A percentile compares a stretch with the other conserved stretches of the same genome.
These are phyloP conservation scores for Rhingia campestris DNA, from an alignment of 2,888 invertebrate species.

Conservation along the genomic window DNA sequence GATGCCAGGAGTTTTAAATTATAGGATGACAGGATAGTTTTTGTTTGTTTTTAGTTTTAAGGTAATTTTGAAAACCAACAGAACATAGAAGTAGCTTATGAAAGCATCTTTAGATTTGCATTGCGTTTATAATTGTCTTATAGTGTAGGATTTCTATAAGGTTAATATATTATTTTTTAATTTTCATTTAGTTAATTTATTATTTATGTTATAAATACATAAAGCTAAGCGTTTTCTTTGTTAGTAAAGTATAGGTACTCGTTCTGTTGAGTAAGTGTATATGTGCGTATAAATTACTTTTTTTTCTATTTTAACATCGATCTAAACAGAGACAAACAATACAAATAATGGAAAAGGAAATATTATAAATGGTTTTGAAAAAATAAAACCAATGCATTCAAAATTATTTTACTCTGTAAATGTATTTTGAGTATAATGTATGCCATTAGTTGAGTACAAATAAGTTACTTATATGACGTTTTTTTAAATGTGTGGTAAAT, in stretches of 20 bases:
- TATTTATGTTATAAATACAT: conserved; percentile 55
- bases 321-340: neutral
- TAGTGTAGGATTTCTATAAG: conserved; percentile 1
- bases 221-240: conserved; percentile 66
- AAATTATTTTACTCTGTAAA: too few relatives aligned
- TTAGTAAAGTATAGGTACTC: conserved; percentile 53
- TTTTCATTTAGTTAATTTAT: conserved; percentile 14
- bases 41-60: neutral
- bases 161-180: conserved; percentile 14
- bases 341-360: neutral
- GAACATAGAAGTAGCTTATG: neutral
- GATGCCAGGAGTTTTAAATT: too few relatives aligned
- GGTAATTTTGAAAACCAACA: neutral
- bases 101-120: conserved; percentile 13
- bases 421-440: too few relatives aligned
- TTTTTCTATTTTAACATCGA: conserved; percentile 21
- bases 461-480: too few relatives aligned
- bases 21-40: neutral
- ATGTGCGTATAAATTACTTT: conserved; percentile 59
- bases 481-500: too few relatives aligned
- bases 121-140: conserved; percentile 16
- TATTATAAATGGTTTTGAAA: neutral
- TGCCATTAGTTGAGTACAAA: too few relatives aligned
- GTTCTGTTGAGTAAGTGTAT: conserved; percentile 40
- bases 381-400: neutral